Evolutionary conservation across 2,888 invertebrate species (phyloP), one percentile per base, ranked within the genome.

Genomic region (Hermaeophaga mercurialis): DNA sequence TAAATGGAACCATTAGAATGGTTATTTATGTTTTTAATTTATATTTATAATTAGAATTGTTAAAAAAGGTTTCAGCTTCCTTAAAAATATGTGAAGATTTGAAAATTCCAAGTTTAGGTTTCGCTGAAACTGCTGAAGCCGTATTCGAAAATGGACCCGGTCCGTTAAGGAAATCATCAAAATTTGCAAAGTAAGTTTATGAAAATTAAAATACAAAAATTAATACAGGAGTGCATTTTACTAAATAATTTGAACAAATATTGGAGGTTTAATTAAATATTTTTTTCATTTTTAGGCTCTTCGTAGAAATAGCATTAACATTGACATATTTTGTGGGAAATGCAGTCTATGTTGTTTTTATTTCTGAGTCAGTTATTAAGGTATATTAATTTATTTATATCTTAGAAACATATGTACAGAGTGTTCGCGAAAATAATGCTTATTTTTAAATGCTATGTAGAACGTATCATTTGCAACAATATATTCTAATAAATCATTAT

Each of bases 91-190:
- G 90, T 69, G 81, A 81, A 36, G 83, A 86, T 57, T 82, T 85
- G 0, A 86, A 86, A 72, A 83, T 84, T 33, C 88, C 90, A 0
- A 84, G 84, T n/a, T 79, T 95, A 77, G 90, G 89, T 41, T 94
- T 92, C 73, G 88, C 93, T 0, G 88, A 90, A 72, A 94, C 94
- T 0, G 91, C 91, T 9, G 90, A 90, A 63, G 85, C 86, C 11
- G 89, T 91, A 3, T 91, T 95, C 72, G 83, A 85, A 69, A 85
- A 84, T 64, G 94, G 94, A 15, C 93, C 94, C 0, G 78, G 80
- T 61, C 73, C 67, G 49, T 62, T 90, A 33, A 80, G 85, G 66
- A 81, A 80, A 1, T 87, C 84, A 81, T 81, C 89, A 0, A 81
- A 80, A 62, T 82, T 84, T 70, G 87, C 87, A 56, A 86, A 82